Percentiles rank a stretch among this genome's conserved stretches.
Evolutionary conservation across 2,113 vertebrate species (phyloP).

Genomic region (Anoplopoma fimbria): DNA sequence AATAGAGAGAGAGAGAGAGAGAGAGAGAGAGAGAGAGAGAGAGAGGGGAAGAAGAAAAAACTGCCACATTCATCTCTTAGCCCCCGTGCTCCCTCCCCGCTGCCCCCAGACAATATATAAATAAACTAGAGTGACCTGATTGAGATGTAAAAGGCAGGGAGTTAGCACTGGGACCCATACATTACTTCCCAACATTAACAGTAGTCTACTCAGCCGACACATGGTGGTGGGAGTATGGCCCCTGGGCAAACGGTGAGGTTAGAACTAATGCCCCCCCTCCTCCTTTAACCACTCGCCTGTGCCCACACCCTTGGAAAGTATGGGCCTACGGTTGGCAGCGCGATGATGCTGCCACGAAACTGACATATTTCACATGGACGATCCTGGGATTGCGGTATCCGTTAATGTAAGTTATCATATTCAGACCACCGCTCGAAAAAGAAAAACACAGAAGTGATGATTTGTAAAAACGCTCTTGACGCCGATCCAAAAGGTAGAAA

Average conservation of each 20-base stretch:
- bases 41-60: slow-evolving; percentile 57
- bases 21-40: slow-evolving; percentile 56
- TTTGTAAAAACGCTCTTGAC: background rate
- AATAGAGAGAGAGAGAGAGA: slow-evolving; percentile 68
- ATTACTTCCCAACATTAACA: slow-evolving; percentile 81
- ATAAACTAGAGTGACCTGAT: slow-evolving; percentile 86
- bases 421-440: slow-evolving; percentile 22
- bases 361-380: slow-evolving; percentile 50
- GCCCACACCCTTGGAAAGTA: slow-evolving; percentile 67
- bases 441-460: slow-evolving; percentile 19
- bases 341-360: slow-evolving; percentile 32
- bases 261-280: slow-evolving; percentile 73
- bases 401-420: slow-evolving; percentile 59
- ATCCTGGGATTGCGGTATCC: slow-evolving; percentile 37
- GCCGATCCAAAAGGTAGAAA: slow-evolving; percentile 26
- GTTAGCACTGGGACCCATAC: slow-evolving; percentile 80
- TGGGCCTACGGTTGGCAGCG: slow-evolving; percentile 44
- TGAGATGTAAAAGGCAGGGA: slow-evolving; percentile 85
- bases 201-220: slow-evolving; percentile 77
- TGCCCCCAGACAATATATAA: slow-evolving; percentile 81
- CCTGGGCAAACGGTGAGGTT: slow-evolving; percentile 67
- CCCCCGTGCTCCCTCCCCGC: slow-evolving; percentile 33
- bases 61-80: slow-evolving; percentile 77
- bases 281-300: slow-evolving; percentile 46
- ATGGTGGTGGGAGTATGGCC: slow-evolving; percentile 66